Evolutionary conservation across 2,888 invertebrate genomes (phyloP).

Genomic region (Eustalomyia histrio): DNA sequence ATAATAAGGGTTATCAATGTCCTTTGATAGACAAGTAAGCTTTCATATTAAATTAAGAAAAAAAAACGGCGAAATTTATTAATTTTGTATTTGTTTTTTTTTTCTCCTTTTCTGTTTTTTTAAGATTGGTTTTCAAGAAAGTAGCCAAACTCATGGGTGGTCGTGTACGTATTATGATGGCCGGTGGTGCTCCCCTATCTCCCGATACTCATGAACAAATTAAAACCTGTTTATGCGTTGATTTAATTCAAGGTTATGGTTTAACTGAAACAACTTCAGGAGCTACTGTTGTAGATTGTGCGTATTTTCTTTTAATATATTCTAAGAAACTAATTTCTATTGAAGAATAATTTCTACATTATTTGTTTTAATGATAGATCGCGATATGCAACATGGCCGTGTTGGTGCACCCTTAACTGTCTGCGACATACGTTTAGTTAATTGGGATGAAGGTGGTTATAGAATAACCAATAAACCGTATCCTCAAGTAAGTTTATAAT

Average conservation of each 20-base stretch:
- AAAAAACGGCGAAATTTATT: no score
- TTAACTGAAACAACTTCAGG: conserved; percentile 98
- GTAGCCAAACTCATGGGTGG: conserved; percentile 90
- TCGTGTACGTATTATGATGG: conserved; percentile 90
- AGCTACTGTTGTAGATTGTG: conserved; percentile 91
- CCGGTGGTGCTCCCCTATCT: conserved; percentile 97
- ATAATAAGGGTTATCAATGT: conserved; percentile 89
- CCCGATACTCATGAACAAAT: conserved; percentile 97
- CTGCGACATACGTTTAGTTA: conserved; percentile 90
- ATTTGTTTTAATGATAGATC: conserved; percentile 67
- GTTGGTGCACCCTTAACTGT: conserved; percentile 93
- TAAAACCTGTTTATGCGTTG: conserved; percentile 93
- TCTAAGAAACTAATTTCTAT: no score
- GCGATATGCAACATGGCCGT: conserved; percentile 84
- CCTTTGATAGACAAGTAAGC: conserved; percentile 85
- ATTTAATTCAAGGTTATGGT: conserved; percentile 96
- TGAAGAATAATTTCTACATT: conserved; percentile 5
- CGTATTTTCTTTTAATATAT: conserved; percentile 71
- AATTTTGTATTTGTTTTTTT: background rate
- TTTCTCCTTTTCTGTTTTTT: background rate
- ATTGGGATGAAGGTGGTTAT: conserved; percentile 98
- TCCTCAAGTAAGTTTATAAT: conserved; percentile 81
- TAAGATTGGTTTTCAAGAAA: conserved; percentile 78
- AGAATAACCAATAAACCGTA: conserved; percentile 90
- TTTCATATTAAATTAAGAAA: no score